phyloP scores from a whole-genome alignment of 1,140 invertebrate genomes.

The Calephelis nemesis region DNA sequence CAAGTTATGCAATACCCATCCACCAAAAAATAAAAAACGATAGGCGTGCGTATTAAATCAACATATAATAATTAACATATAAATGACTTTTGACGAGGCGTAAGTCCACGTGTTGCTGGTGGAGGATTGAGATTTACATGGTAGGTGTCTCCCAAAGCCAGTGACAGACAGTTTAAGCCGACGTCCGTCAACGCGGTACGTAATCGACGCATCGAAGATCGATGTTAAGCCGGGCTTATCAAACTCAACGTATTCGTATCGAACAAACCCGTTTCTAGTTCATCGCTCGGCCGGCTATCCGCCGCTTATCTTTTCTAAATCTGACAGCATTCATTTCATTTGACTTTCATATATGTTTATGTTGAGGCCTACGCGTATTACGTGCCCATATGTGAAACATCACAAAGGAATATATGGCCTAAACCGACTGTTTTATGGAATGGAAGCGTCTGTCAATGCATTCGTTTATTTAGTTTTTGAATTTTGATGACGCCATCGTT shows the following conservation, averaged over 20 bases:
- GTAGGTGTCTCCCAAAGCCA: constrained; percentile 60
- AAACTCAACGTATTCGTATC: constrained; percentile 65
- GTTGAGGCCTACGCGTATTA: constrained; percentile 27
- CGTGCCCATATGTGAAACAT: constrained; percentile 21
- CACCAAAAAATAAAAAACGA: not conserved
- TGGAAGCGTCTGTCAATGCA: constrained; percentile 9
- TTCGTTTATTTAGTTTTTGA: constrained; percentile 5
- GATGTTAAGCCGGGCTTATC: constrained; percentile 73
- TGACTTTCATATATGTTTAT: constrained; percentile 44
- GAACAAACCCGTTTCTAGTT: constrained; percentile 56
- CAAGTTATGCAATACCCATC: not conserved
- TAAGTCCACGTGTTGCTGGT: constrained; percentile 73
- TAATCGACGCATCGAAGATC: constrained; percentile 74
- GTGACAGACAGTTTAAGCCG: constrained; percentile 75
- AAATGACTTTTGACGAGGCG: constrained; percentile 72
- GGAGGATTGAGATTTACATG: constrained; percentile 72
- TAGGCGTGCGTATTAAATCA: constrained; percentile 56
- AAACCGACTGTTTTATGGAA: constrained; percentile 13
- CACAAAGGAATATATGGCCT: constrained; percentile 9
- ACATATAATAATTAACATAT: constrained; percentile 73
- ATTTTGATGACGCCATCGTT: not conserved
- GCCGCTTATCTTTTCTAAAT: constrained; percentile 62
- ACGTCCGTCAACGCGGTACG: constrained; percentile 74
- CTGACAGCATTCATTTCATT: constrained; percentile 65
- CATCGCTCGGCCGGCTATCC: constrained; percentile 56